Evolutionary conservation across 2,888 invertebrate genomes (phyloP), one percentile per base, ranked within the genome.

Genomic region (Busseola fusca): DNA sequence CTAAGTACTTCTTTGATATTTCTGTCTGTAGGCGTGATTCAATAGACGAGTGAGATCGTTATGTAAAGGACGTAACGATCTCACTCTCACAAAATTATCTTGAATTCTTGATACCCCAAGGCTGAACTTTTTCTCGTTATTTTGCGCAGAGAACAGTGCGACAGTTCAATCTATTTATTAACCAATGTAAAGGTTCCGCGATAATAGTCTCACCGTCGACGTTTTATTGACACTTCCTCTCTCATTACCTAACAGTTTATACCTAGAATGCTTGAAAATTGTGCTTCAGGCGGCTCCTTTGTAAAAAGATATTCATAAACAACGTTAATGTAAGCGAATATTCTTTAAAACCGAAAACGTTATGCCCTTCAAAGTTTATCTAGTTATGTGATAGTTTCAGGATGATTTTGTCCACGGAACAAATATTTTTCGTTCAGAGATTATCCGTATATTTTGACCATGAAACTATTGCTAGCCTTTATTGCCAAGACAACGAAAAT

Each of bases 171-270:
- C 56, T 60, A 80, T 58, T 30, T 59, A 58, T 52, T 40, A 63
- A 42, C 56, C 64, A 52, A 64, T 65, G 56, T 60, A 72, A 66
- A 76, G 56, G 64, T 72, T 71, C 60, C 40, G 56, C 27, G 76
- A 72, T 76, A 78, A 59, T 27, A 66, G 27, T 45, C 12, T 30
- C 50, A 72, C 60, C 72, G 80, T 67, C 76, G 72, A 76, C 78
- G 64, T 80, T 66, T 78, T 52, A 56, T 34, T 58, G 58, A 77
- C 27, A 63, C 60, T 71, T 66, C 70, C 34, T 65, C 63, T 71
- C 40, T 40, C 5, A 62, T 50, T 54, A 56, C 52, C 18, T 54
- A 72, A 25, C 64, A 62, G 60, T 52, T 69, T 34, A 45, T 54
- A 37, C 21, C 21, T 54, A 69, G 37, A 58, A 48, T 30, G 30